Evolutionary conservation across 2,888 invertebrate genomes (phyloP).

Genomic region (Cryptocheilus praepositus): DNA sequence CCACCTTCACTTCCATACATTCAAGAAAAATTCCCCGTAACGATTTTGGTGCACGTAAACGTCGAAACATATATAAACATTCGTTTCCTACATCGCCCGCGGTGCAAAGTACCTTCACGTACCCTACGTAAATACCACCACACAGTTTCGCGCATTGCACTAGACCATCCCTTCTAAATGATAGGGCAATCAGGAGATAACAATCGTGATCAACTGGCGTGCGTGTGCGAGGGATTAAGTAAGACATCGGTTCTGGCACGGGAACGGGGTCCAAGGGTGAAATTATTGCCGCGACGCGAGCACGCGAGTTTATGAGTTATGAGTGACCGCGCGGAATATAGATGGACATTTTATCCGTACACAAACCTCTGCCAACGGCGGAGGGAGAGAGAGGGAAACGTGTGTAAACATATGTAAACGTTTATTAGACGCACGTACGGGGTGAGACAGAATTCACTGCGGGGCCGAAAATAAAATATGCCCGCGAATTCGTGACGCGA

Average conservation of each 20-base stretch:
- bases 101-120: no score
- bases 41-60: no score
- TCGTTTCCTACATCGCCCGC: no score
- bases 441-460: not conserved
- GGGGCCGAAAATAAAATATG: constrained; percentile 21
- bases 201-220: not conserved
- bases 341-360: constrained; percentile 14
- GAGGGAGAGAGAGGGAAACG: not conserved
- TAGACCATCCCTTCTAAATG: not conserved
- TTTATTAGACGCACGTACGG: no score
- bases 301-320: constrained; percentile 13
- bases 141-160: no score
- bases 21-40: no score
- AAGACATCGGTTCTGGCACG: constrained; percentile 6
- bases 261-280: constrained; percentile 1
- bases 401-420: no score
- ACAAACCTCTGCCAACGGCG: not conserved
- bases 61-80: no score
- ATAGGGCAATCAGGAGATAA: constrained; percentile 8
- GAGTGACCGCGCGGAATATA: constrained; percentile 14
- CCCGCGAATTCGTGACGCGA: no score
- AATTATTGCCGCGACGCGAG: constrained; percentile 14
- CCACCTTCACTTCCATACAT: no score
- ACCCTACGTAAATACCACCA: no score
- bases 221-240: not conserved